A percentile compares a stretch with the other conserved stretches of the same genome.
These are phyloP conservation scores for Psittacula cyanocephala DNA, from an alignment of 2,113 vertebrate genomes.

Conservation along the genomic window DNA sequence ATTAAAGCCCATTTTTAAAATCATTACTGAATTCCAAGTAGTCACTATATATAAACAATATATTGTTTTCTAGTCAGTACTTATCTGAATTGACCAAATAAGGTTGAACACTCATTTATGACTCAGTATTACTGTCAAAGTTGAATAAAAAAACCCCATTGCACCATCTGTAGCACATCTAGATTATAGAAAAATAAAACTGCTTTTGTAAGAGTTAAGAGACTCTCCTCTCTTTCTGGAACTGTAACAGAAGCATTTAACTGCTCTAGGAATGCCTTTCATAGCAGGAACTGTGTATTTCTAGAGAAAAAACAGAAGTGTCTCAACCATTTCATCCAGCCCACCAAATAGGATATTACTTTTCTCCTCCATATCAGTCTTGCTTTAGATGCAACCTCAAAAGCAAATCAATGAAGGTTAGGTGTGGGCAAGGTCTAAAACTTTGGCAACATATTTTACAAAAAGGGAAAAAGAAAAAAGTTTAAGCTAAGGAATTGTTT, in stretches of 20 bases:
- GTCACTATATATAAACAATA: conserved; percentile 10
- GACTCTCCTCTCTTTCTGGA: neutral
- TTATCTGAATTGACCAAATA: conserved; percentile 30
- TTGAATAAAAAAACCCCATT: neutral
- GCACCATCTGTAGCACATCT: neutral
- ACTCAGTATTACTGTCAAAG: neutral
- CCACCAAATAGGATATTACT: neutral
- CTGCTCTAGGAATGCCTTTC: conserved; percentile 35
- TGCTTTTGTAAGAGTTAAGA: neutral
- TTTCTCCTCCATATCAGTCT: conserved; percentile 32
- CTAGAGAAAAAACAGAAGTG: neutral
- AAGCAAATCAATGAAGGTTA: conserved; percentile 25
- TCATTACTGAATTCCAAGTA: conserved; percentile 3
- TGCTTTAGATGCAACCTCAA: neutral
- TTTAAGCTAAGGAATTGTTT: conserved; percentile 40
- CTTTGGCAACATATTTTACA: conserved; percentile 3
- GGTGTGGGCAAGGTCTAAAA: neutral
- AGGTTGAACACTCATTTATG: neutral
- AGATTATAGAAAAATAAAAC: conserved; percentile 41
- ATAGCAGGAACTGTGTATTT: neutral
- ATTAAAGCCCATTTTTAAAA: conserved; percentile 2
- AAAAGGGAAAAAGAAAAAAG: neutral
- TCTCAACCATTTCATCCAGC: neutral
- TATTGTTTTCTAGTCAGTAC: neutral
- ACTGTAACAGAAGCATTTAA: neutral